Base-by-base conservation (phyloP, 1,140 invertebrate species). In the Propsilocerus akamusi region DNA sequence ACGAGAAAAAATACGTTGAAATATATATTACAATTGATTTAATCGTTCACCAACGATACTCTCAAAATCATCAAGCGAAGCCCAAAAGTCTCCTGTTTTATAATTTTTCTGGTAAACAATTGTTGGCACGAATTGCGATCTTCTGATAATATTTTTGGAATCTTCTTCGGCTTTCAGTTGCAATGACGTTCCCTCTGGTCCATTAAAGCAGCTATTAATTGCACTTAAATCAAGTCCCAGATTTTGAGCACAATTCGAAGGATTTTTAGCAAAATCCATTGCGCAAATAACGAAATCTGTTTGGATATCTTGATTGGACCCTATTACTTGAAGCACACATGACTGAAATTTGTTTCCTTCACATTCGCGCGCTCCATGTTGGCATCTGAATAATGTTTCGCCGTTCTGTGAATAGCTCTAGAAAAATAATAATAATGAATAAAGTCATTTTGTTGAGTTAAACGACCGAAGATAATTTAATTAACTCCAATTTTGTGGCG, bases 311-410 rank as follows among this genome's bases (percentile, higher is more conserved):
- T 75, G 67, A 48, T 64, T 58, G 3, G 3, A 7, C 10, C 34
- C 34, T 51, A 64, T 59, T 58, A 62, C 53, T 34, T 74, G 60
- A 20, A 83, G 62, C 20, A 68, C 75, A 52, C 80, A 83, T 4
- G 75, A 71, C 54, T 82, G 79, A n/a, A 73, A 64, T 47, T 69
- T 72, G 58, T 83, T 82, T 1, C 76, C 77, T 25, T 68, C 61
- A 51, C 81, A 83, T 57, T 83, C 81, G 0, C 51, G 52, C 0
- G 67, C 59, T 0, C 80, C 81, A 55, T 83, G 80, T 59, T 83
- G 80, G 52, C 81, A 84, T 14, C 55, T 52, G 58, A 83, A 80
- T 10, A 60, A 46, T 53, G 70, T 73, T 12, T 59, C 64, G 11
- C 68, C 68, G 6, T 41, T 41, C 3, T 7, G 10, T 7, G 17